Percentiles rank a stretch among this genome's conserved stretches.
Conservation (phyloP, 2,797 vertebrate genomes). For the Zonotrichia albicollis region DNA sequence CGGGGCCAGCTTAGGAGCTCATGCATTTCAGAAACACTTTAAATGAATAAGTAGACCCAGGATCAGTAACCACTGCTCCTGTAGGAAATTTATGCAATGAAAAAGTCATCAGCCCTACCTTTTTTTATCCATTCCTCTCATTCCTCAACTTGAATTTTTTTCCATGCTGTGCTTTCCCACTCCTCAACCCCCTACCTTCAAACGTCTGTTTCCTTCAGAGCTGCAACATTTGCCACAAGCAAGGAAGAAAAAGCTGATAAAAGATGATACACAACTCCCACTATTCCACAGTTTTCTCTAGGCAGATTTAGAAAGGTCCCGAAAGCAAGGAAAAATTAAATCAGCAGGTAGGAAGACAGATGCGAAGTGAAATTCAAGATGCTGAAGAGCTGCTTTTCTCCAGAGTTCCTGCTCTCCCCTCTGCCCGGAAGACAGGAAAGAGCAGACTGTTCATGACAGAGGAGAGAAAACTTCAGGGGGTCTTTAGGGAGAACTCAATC, state of each 20-base stretch:
- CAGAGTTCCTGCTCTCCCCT: conserved; percentile 75
- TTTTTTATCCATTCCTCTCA: conserved; percentile 50
- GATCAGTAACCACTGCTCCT: conserved; percentile 14
- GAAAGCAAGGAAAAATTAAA: conserved; percentile 47
- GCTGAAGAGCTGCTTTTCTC: conserved; percentile 82
- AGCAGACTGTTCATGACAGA: conserved; percentile 75
- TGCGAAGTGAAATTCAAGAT: conserved; percentile 91
- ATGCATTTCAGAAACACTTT: conserved; percentile 17
- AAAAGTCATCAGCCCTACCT: conserved; percentile 51
- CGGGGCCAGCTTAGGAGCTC: neutral
- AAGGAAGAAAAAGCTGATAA: conserved; percentile 1
- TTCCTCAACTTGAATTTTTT: conserved; percentile 21
- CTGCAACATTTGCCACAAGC: neutral
- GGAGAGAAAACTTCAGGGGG: conserved; percentile 76
- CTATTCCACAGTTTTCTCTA: conserved; percentile 3
- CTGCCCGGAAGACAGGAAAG: conserved; percentile 82
- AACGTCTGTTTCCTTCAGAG: neutral
- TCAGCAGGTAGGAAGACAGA: conserved; percentile 65
- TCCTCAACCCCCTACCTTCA: neutral
- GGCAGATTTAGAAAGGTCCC: conserved; percentile 20
- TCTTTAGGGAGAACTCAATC: conserved; percentile 86
- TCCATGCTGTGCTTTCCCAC: neutral
- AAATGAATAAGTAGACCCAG: neutral
- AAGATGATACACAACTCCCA: neutral
- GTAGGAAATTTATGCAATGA: conserved; percentile 56